A percentile compares a stretch with the other conserved stretches of the same genome.
Conservation (phyloP, 1,140 invertebrate genomes). For the Episyrphus balteatus region DNA sequence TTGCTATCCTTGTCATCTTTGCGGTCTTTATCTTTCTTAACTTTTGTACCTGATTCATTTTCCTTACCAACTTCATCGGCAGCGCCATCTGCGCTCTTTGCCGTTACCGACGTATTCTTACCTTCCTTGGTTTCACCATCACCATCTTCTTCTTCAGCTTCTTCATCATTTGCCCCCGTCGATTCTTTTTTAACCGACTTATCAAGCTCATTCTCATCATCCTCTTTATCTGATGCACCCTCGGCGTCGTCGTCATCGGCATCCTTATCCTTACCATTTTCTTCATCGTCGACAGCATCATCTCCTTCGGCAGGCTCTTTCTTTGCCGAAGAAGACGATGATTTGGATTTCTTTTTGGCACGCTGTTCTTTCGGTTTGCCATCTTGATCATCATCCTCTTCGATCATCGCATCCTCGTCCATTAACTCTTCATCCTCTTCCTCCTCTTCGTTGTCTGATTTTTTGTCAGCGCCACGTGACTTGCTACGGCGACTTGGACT, state of each 20-base stretch:
- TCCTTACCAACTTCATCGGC: slow-evolving; percentile 15
- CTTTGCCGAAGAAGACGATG: too few relatives aligned
- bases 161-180: slow-evolving; percentile 36
- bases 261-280: slow-evolving; percentile 38
- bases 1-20: slow-evolving; percentile 20
- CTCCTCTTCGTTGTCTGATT: slow-evolving; percentile 22
- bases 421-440: slow-evolving; percentile 27
- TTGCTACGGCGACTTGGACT: too few relatives aligned
- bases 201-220: slow-evolving; percentile 9
- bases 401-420: slow-evolving; percentile 28
- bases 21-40: slow-evolving; percentile 8
- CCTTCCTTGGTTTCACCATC: slow-evolving; percentile 12
- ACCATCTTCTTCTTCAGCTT: slow-evolving; percentile 19
- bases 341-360: slow-evolving; percentile 5
- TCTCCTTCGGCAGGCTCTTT: slow-evolving; percentile 13
- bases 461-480: too few relatives aligned
- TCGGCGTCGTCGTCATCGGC: slow-evolving; percentile 27
- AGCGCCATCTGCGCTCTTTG: slow-evolving; percentile 8
- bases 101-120: slow-evolving; percentile 12
- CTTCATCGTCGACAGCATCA: slow-evolving; percentile 33
- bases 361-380: slow-evolving; percentile 9
- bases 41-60: slow-evolving; percentile 5
- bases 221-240: slow-evolving; percentile 12
- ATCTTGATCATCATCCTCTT: slow-evolving; percentile 21
- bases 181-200: slow-evolving; percentile 28